phyloP scores from a whole-genome alignment of 2,113 vertebrate species.

The Odontesthes bonariensis region DNA sequence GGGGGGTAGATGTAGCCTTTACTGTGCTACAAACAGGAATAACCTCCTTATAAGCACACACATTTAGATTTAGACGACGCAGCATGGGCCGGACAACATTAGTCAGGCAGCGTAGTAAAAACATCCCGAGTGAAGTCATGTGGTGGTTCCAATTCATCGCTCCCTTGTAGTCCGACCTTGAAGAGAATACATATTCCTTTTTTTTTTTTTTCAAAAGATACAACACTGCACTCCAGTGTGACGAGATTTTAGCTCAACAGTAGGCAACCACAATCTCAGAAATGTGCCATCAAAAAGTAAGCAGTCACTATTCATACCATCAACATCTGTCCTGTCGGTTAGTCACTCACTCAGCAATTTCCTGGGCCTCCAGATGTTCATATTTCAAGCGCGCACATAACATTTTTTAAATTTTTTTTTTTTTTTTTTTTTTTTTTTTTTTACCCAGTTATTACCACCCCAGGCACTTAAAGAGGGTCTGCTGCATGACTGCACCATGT shows the following conservation, averaged over 20 bases:
- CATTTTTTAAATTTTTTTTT: no score
- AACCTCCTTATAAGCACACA: slow-evolving; percentile 19
- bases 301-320: neutral
- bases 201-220: slow-evolving; percentile 17
- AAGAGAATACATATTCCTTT: slow-evolving; percentile 11
- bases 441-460: slow-evolving; percentile 22
- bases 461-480: slow-evolving; percentile 34
- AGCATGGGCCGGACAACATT: slow-evolving; percentile 2
- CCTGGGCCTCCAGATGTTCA: slow-evolving; percentile 55
- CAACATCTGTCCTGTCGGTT: slow-evolving; percentile 28
- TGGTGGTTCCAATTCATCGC: neutral
- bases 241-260: neutral
- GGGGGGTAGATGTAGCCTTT: slow-evolving; percentile 4
- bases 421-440: no score
- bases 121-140: neutral
- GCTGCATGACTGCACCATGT: slow-evolving; percentile 70
- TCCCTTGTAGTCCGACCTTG: slow-evolving; percentile 45
- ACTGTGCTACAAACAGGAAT: slow-evolving; percentile 27
- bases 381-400: slow-evolving; percentile 18
- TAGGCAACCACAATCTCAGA: neutral
- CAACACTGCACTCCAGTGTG: slow-evolving; percentile 1
- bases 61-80: slow-evolving; percentile 14
- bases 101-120: slow-evolving; percentile 9
- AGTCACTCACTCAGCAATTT: slow-evolving; percentile 19
- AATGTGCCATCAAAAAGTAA: neutral